Conservation (phyloP, 2,888 invertebrate species). For the Erannis defoliaria region DNA sequence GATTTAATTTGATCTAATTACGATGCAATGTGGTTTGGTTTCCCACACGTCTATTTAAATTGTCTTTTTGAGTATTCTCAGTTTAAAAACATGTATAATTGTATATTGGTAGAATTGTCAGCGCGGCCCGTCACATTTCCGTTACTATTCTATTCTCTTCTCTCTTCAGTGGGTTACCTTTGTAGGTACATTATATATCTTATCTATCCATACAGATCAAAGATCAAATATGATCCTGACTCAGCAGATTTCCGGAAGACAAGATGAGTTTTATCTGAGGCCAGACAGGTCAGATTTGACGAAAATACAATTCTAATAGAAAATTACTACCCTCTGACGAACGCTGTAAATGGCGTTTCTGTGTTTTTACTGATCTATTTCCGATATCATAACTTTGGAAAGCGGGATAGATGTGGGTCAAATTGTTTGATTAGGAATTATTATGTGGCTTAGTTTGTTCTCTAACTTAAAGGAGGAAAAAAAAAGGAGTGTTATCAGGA, state of each 20-base stretch:
- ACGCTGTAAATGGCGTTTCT: neutral
- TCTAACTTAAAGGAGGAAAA: too few relatives aligned
- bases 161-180: too few relatives aligned
- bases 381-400: neutral
- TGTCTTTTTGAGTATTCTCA: too few relatives aligned
- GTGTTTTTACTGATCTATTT: neutral
- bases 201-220: neutral
- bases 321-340: neutral
- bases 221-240: neutral
- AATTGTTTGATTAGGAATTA: conserved; percentile 14
- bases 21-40: too few relatives aligned
- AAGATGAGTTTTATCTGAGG: conserved; percentile 6
- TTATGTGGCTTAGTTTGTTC: neutral
- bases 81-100: too few relatives aligned
- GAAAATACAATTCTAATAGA: neutral
- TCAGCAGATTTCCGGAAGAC: neutral
- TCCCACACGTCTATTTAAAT: too few relatives aligned
- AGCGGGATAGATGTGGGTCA: neutral
- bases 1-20: too few relatives aligned
- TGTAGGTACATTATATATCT: neutral
- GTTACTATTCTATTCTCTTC: too few relatives aligned
- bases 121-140: too few relatives aligned
- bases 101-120: too few relatives aligned
- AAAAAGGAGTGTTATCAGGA: too few relatives aligned
- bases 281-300: neutral